Evolutionary conservation across 2,797 vertebrate species (phyloP), one percentile per base, ranked within the genome.

Genomic region (Silurus aristotelis): DNA sequence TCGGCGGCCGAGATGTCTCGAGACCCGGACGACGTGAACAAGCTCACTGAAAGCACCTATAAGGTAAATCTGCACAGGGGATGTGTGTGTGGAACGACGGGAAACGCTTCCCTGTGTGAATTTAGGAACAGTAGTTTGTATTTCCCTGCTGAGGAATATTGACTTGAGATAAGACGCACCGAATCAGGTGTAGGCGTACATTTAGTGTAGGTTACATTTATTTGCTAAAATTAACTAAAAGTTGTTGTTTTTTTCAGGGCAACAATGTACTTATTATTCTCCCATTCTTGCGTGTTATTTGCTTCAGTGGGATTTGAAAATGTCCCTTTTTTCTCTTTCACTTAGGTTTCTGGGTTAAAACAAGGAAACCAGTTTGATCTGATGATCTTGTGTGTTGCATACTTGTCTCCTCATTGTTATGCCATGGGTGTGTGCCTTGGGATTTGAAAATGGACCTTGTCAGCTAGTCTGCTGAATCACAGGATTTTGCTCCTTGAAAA

Each of bases 21-120:
- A 91, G 94, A 92, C 87, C 95, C 96, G 6, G 97, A 97, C 86
- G 96, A 97, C 89, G 96, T 97, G 93, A 97, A 94, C 94, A 97
- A 93, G 92, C 95, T 99, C 71, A 98, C 97, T 14, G 98, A 98
- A 90, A 99, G 86, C 92, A 98, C 97, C 14, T 99, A 97, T 86
- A 97, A 95, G 94, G 98, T 99, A 92, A 96, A 95, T 85, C 58
- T 84, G 46, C 58, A 66, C 3, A 2, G 10, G 2, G 6, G 56
- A 31, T 10, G 3, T 2, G 25, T n/a, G 71, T 17, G 72, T 58
- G 19, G 8, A 38, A 38, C 2, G 15, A 60, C 15, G 9, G 58
- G 17, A 3, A 22, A 76, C 13, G 12, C 1, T 3, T 9, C 1
- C 3, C 6, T 22, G 9, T 64, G 19, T 9, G 52, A 8, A 13